Evolutionary conservation across 2,888 invertebrate genomes (phyloP), one percentile per base, ranked within the genome.

Genomic region (Lutraria lutraria): DNA sequence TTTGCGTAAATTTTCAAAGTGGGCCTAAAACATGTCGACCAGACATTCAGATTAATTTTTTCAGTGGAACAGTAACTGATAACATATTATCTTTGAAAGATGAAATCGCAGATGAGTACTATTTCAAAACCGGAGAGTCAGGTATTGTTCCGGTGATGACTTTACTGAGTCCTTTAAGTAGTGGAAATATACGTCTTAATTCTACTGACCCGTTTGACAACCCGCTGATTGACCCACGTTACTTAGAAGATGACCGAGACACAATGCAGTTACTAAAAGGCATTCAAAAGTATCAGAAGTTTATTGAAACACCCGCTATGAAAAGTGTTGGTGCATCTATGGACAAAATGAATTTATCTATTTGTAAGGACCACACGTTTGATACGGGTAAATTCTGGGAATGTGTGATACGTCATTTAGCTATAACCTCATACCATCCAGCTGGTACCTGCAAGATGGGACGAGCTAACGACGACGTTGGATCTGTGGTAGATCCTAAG

Each of bases 201-300:
- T 98, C 98, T 91, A 96, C 97, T 0, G 98, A 99, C 97, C 98
- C 98, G 0, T 97, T 97, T 43, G 98, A 98, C 88, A 97, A 98
- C 96, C 99, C 99, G 0, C 95, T 98, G 60, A 98, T 99, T 96
- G 98, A 99, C 96, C 98, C 99, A 0, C 98, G 99, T 95, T 99
- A 99, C 96, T 98, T 99, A 90, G 96, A 97, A 53, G 96, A 97
- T 16, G 94, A 96, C 0, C 96, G 97, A 63, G 98, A 98, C 95
- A 96, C 98, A n/a, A 91, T 93, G 81, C 86, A 91, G 0, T 86
- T 87, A 19, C 60, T 93, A n/a, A 29, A 72, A 85, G 92, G 90
- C 13, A 83, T 92, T 25, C 16, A 88, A 29, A 25, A 88, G 0
- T 88, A 84, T 82, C 82, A 91, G 63, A 86, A 91, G 12, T 85